Evolutionary conservation across 2,113 vertebrate species (phyloP), one percentile per base, ranked within the genome.

Genomic region (Esox niger): DNA sequence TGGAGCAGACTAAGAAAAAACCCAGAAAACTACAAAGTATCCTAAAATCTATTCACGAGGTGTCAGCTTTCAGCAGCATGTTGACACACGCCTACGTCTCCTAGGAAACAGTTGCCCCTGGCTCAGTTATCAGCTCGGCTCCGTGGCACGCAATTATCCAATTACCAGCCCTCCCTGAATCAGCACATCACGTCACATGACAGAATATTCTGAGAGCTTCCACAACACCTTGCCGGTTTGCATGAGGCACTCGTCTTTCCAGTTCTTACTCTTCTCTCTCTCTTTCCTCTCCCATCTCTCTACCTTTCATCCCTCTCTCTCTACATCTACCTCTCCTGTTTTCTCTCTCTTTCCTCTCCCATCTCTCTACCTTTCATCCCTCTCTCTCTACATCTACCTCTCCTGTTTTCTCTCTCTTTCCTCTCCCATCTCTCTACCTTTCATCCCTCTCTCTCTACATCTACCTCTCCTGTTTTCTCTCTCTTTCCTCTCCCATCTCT

Each of bases 1-100:
- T 27, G 55, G 64, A 57, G 32, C 26, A 43, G 31, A n/a, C n/a
- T n/a, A 13, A 27, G 66, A 38, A 31, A 70, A 30, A 61, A 1
- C 64, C 64, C 23, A 79, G 71, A 76, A 70, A 59, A 76, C 72
- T 69, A 82, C 79, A 75, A 69, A 80, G 83, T 86, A 78, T 65
- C 76, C 73, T 70, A 67, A 84, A 82, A 86, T 82, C 77, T 79
- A 80, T 82, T 85, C 82, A 86, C 83, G 79, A 87, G 86, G 87
- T 87, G 83, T 86, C 79, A 62, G 73, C 81, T 88, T 87, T 87
- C 81, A 70, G 71, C 64, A 66, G 71, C 68, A 64, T 82, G 89
- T 86, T 88, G 86, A 90, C 88, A 89, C 85, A 81, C 67, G 80
- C 82, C 78, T 74, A 77, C 68, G 79, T 91, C 85, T 85, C 90